Conservation (phyloP, 2,797 vertebrate species). For the Tokudaia muenninki region DNA sequence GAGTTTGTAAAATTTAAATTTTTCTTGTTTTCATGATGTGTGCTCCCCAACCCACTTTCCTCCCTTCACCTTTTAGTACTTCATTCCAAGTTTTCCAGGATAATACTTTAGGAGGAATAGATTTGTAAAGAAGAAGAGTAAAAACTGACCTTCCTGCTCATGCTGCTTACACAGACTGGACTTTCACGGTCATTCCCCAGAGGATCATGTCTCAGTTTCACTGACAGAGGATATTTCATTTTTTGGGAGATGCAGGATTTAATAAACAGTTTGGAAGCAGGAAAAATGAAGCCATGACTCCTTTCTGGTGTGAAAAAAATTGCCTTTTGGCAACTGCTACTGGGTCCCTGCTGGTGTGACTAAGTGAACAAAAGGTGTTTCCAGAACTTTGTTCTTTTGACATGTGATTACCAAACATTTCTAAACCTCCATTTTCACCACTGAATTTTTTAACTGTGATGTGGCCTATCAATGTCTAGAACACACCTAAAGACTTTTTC, state of each 20-base stretch:
- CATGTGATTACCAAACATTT: no score
- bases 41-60: no score
- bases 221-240: slow-evolving; percentile 95
- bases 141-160: slow-evolving; percentile 89
- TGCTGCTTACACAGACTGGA: slow-evolving; percentile 88
- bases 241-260: slow-evolving; percentile 88
- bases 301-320: no score
- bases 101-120: slow-evolving; percentile 91
- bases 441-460: slow-evolving; percentile 86
- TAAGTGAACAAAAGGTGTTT: slow-evolving; percentile 86
- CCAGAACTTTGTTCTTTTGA: no score
- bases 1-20: slow-evolving; percentile 87
- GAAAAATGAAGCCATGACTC: slow-evolving; percentile 83
- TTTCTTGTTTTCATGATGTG: no score
- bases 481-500: slow-evolving; percentile 88
- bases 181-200: slow-evolving; percentile 91
- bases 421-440: no score
- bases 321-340: slow-evolving; percentile 67
- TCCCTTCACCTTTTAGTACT: slow-evolving; percentile 55
- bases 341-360: slow-evolving; percentile 85
- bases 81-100: slow-evolving; percentile 92
- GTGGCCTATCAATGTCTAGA: slow-evolving; percentile 66
- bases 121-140: slow-evolving; percentile 92
- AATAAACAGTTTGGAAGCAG: slow-evolving; percentile 87
- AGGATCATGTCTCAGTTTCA: slow-evolving; percentile 92